These are phyloP conservation scores for Neoitamus cyanurus DNA, from an alignment of 2,888 invertebrate genomes.

Conservation along the genomic window DNA sequence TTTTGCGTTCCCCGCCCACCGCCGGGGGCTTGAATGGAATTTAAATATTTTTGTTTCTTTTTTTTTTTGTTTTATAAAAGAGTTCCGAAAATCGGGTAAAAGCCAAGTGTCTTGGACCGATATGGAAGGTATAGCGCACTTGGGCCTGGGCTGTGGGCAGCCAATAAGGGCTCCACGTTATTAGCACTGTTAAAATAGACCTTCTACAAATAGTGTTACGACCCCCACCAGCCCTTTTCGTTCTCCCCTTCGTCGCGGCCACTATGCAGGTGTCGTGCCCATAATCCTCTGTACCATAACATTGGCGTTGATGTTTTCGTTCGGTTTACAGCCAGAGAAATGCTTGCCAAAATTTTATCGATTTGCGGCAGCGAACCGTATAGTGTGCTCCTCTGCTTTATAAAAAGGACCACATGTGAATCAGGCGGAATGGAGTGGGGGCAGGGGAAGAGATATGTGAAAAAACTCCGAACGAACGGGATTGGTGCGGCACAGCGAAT, in stretches of 20 bases:
- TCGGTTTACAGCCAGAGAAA: slow-evolving; percentile 37
- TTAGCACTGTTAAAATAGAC: background rate
- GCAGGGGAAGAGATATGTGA: background rate
- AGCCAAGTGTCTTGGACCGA: background rate
- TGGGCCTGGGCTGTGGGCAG: background rate
- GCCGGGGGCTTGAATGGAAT: background rate
- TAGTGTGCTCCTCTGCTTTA: background rate
- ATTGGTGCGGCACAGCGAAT: slow-evolving; percentile 7
- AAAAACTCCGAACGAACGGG: background rate
- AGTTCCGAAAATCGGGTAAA: background rate
- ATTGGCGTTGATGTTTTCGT: slow-evolving; percentile 36
- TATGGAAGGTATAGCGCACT: background rate
- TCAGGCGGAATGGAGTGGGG: background rate
- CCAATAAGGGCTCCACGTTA: background rate
- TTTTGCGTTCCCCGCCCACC: background rate
- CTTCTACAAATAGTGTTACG: background rate
- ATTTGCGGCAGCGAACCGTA: slow-evolving; percentile 38
- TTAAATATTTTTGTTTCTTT: background rate
- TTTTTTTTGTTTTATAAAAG: background rate
- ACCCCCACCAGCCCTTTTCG: background rate
- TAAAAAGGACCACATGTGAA: slow-evolving; percentile 32
- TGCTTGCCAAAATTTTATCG: slow-evolving; percentile 45
- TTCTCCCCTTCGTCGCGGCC: background rate
- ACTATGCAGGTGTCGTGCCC: slow-evolving; percentile 34
- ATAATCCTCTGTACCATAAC: slow-evolving; percentile 34